Base-by-base conservation (phyloP, 2,888 invertebrate species). In the Dicranocentrus wangi region DNA sequence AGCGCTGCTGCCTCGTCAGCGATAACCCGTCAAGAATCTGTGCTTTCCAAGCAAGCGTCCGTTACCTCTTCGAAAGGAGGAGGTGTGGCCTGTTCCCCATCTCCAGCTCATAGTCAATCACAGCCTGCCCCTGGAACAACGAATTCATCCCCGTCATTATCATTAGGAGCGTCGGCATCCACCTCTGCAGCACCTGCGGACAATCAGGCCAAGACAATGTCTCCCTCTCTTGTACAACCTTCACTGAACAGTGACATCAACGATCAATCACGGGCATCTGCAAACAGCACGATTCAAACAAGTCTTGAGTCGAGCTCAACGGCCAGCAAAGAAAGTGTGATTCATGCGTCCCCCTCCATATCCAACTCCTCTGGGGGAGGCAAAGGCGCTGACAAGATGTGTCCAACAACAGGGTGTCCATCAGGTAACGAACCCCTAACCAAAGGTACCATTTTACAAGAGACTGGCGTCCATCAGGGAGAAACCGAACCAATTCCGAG, bases 291-390 rank as follows among this genome's bases (percentile, higher is more conserved):
- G n/a, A n/a, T n/a, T n/a, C n/a, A n/a, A n/a, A n/a, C n/a, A n/a
- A 70, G 43, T 1, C 47, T 13, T 15, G 68, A 60, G 21, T 55
- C 23, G 1, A 77, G 69, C 25, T 77, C 77, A 0, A 68, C 77
- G 13, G 66, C 77, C 13, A 77, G 77, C 39, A 77, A 77, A 23
- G 77, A 77, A n/a, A 77, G 77, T 53, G 77, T 77, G 1, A 69
- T 77, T 39, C 77, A 77, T 19, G 77, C 75, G 1, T 75, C 77
- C 5, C 68, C 77, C 13, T 65, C 65, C 2, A 65, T 13, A 42
- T 42, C 65, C 8, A 5, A 32, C 32, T 8, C 47, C 19, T 17
- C 27, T 1, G 69, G 47, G 5, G 53, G 13, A 58, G 42, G 8
- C 17, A 72, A 61, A 21, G n/a, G 15, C 2, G 15, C 17, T 5